Evolutionary conservation across 1,140 invertebrate species (phyloP).

Genomic region (Drosophila quadrilineata): DNA sequence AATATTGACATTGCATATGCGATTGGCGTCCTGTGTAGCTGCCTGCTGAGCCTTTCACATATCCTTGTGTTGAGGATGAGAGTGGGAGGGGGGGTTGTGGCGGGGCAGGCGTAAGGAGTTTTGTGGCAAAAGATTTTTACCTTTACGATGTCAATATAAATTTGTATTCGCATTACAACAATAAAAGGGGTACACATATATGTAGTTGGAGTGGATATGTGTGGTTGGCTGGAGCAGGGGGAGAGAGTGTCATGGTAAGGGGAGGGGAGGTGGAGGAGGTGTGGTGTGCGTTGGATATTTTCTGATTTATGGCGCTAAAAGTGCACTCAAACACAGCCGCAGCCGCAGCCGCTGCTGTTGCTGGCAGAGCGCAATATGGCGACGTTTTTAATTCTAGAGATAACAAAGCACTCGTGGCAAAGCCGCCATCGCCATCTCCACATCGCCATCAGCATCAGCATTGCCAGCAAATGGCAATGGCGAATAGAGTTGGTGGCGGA

Average conservation of each 20-base stretch:
- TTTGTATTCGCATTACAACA: slow-evolving; percentile 80
- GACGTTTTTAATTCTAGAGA: slow-evolving; percentile 74
- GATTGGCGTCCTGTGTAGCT: slow-evolving; percentile 45
- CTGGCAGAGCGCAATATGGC: slow-evolving; percentile 63
- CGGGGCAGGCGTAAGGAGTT: slow-evolving; percentile 39
- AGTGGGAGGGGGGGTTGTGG: neutral
- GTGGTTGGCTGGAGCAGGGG: too few species aligned
- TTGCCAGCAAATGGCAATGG: slow-evolving; percentile 42
- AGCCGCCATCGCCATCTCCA: slow-evolving; percentile 5
- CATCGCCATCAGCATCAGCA: slow-evolving; percentile 1
- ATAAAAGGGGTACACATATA: slow-evolving; percentile 38
- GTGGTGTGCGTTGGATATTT: too few species aligned
- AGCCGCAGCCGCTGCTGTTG: slow-evolving; percentile 6
- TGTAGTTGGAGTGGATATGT: too few species aligned
- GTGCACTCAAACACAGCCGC: slow-evolving; percentile 59
- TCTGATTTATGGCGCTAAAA: slow-evolving; percentile 76
- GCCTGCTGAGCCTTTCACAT: slow-evolving; percentile 21
- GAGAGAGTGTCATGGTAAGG: too few species aligned
- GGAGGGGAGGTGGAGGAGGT: too few species aligned
- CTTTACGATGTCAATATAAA: slow-evolving; percentile 80
- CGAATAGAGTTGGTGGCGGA: neutral
- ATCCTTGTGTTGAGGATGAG: slow-evolving; percentile 24
- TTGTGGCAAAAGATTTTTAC: slow-evolving; percentile 66
- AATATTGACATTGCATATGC: slow-evolving; percentile 78
- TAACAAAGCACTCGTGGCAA: slow-evolving; percentile 67